Evolutionary conservation across 2,888 invertebrate species (phyloP), one percentile per base, ranked within the genome.

Genomic region (Choristoneura rosaceana): DNA sequence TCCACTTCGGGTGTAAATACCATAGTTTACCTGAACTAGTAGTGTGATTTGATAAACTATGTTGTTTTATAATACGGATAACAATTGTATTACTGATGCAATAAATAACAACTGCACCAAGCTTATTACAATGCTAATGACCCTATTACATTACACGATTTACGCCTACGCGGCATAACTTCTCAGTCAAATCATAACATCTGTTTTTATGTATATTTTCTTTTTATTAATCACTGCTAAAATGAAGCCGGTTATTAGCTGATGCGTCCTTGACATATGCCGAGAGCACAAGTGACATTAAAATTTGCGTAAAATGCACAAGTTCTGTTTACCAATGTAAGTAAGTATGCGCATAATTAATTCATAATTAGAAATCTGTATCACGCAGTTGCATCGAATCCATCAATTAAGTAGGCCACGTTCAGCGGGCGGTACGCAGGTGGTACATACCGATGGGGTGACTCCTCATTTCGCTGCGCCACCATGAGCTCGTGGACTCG

Each of bases 401-500:
- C 76, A 76, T 76, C 74, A 71, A 79, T 77, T 77, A 77, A 78
- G 52, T 66, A 60, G 76, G 70, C 79, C 86, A 89, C 84, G 87
- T 85, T 84, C 79, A 73, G 66, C 67, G 66, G 70, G 75, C 69
- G 74, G 76, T 69, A 75, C 77, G 80, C 76, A 80, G 76, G 81
- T 78, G 62, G 43, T 52, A 81, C 77, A 82, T 85, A 76, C 79
- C 81, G 60, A 78, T 74, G 74, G 77, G 79, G 76, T 86, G 85
- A 86, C 71, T 76, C 74, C 76, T 71, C 74, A 78, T 79, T 87
- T 86, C 81, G 75, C 87, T 87, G 82, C 90, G 88, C 86, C 87
- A 87, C 77, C 70, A 69, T 68, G 64, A 66, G 80, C 93, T 87
- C 92, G 92, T 92, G 93, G 90, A 86, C 81, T 91, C 81, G 76